These are phyloP conservation scores for Lamprotornis superbus DNA, from an alignment of 2,113 vertebrate genomes.

Conservation along the genomic window DNA sequence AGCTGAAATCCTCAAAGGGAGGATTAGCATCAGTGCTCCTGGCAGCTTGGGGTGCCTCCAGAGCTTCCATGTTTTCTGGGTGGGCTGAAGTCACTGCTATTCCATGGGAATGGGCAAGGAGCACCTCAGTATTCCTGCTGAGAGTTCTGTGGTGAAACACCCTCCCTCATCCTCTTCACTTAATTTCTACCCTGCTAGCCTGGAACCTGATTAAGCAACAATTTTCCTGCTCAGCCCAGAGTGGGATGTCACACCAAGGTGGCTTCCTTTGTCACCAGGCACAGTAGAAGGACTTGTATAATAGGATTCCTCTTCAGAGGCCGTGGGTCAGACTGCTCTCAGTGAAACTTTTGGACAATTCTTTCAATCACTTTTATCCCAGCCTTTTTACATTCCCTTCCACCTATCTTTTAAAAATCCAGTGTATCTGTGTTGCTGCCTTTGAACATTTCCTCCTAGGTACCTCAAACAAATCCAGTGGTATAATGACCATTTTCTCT, in stretches of 20 bases:
- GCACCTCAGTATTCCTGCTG: not conserved
- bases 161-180: not conserved
- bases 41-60: not conserved
- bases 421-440: not conserved
- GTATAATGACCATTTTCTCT: conserved; percentile 1
- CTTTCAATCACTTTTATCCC: conserved; percentile 17
- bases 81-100: not conserved
- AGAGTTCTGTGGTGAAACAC: not conserved
- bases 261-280: not conserved
- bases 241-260: not conserved
- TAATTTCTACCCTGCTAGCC: not conserved
- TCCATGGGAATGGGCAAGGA: not conserved
- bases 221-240: not conserved
- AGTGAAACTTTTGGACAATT: not conserved
- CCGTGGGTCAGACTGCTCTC: not conserved
- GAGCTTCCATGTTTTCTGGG: not conserved
- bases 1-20: not conserved
- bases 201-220: not conserved
- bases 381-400: not conserved
- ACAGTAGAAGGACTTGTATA: not conserved
- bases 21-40: not conserved
- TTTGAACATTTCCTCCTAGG: not conserved
- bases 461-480: not conserved
- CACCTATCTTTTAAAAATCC: conserved; percentile 15
- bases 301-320: not conserved